Evolutionary conservation across 2,113 vertebrate genomes (phyloP).

Genomic region (Cervus canadensis): DNA sequence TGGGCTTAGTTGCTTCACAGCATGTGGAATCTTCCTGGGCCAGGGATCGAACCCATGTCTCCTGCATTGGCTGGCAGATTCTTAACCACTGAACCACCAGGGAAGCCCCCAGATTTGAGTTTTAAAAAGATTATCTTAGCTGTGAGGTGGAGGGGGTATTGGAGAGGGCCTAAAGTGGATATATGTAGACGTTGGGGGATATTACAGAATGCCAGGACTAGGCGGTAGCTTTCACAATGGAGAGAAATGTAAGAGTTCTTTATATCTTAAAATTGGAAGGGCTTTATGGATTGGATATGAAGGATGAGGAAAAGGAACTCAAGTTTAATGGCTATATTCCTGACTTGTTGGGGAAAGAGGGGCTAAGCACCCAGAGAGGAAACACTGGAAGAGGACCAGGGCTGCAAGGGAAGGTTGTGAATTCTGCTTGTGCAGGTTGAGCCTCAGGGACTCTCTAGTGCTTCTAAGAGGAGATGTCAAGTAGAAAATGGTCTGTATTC

Average conservation of each 20-base stretch:
- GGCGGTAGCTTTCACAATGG: background rate
- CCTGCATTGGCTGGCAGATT: background rate
- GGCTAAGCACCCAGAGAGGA: background rate
- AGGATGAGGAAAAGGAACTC: background rate
- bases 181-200: background rate
- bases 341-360: background rate
- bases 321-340: background rate
- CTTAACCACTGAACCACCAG: background rate
- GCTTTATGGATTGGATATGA: background rate
- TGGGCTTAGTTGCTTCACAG: background rate
- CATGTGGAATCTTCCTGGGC: background rate
- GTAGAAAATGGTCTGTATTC: background rate
- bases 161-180: background rate
- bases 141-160: background rate
- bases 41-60: background rate
- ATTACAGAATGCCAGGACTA: background rate
- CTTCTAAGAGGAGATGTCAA: background rate
- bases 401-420: background rate
- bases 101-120: background rate
- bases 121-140: background rate
- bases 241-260: background rate
- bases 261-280: background rate
- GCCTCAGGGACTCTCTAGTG: background rate
- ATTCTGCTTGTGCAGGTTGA: background rate
- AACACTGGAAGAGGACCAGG: background rate